Percentiles rank a stretch among this genome's conserved stretches.
Evolutionary conservation across 2,797 vertebrate species (phyloP).

Genomic region (Clarias pachynema): DNA sequence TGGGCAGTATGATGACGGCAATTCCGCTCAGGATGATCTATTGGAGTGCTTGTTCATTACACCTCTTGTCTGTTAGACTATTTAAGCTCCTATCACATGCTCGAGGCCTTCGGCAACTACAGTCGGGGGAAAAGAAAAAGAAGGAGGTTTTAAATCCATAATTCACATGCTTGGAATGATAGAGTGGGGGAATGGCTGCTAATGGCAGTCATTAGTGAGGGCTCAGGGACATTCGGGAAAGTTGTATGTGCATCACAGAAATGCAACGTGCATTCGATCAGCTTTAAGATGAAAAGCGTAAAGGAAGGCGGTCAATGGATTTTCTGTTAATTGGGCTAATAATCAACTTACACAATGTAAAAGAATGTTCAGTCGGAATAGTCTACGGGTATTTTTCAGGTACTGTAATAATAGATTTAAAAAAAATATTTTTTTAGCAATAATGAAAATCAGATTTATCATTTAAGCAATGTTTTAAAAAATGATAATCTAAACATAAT

Average conservation of each 20-base stretch:
- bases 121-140: neutral
- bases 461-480: neutral
- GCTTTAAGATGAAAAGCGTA: neutral
- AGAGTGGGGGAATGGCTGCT: slow-evolving; percentile 29
- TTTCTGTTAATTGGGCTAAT: neutral
- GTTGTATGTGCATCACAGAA: slow-evolving; percentile 26
- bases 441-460: neutral
- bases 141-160: slow-evolving; percentile 34
- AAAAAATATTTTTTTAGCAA: neutral
- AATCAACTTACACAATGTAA: neutral
- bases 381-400: neutral
- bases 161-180: slow-evolving; percentile 37
- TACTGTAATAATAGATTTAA: neutral
- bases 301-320: neutral
- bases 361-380: too few species aligned
- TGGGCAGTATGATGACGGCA: slow-evolving; percentile 70
- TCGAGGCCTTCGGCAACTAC: slow-evolving; percentile 49
- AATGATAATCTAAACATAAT: neutral
- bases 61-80: slow-evolving; percentile 69
- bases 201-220: slow-evolving; percentile 41
- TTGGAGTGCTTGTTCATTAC: slow-evolving; percentile 69
- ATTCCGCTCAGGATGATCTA: slow-evolving; percentile 75
- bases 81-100: slow-evolving; percentile 69
- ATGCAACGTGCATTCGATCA: neutral
- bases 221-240: slow-evolving; percentile 38